phyloP scores from a whole-genome alignment of 2,888 invertebrate genomes.

The Blastobasis lacticolella region DNA sequence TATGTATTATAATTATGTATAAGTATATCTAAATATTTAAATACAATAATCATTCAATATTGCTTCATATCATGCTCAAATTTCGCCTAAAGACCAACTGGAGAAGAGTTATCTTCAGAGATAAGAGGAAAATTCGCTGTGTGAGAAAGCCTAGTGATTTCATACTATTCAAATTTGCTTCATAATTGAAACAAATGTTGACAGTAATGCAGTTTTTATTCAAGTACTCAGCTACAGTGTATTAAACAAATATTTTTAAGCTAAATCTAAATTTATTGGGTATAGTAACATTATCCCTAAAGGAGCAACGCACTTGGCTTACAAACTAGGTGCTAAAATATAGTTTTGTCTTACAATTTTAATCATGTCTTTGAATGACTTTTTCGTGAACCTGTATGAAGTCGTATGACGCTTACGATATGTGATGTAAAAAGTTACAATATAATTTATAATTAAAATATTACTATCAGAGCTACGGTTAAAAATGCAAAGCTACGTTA shows the following conservation, averaged over 20 bases:
- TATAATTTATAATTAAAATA: neutral
- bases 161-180: conserved; percentile 62
- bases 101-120: conserved; percentile 29
- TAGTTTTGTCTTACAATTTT: conserved; percentile 6
- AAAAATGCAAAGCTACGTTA: conserved; percentile 9
- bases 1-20: conserved; percentile 5
- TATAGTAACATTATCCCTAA: conserved; percentile 43
- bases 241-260: conserved; percentile 39
- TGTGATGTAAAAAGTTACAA: conserved; percentile 26
- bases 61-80: conserved; percentile 7
- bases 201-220: conserved; percentile 42
- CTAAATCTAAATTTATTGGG: conserved; percentile 72
- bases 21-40: conserved; percentile 1
- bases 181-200: conserved; percentile 51
- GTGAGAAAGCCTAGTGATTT: conserved; percentile 67
- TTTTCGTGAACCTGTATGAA: conserved; percentile 20
- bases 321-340: conserved; percentile 20
- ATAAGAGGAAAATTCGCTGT: conserved; percentile 41
- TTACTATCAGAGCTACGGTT: conserved; percentile 8
- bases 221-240: conserved; percentile 41
- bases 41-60: conserved; percentile 1
- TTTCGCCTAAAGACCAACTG: conserved; percentile 65
- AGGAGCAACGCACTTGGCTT: conserved; percentile 43
- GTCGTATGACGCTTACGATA: conserved; percentile 27
- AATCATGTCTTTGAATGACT: conserved; percentile 17